Conservation (phyloP, 2,797 vertebrate species). For the Champsocephalus esox region DNA sequence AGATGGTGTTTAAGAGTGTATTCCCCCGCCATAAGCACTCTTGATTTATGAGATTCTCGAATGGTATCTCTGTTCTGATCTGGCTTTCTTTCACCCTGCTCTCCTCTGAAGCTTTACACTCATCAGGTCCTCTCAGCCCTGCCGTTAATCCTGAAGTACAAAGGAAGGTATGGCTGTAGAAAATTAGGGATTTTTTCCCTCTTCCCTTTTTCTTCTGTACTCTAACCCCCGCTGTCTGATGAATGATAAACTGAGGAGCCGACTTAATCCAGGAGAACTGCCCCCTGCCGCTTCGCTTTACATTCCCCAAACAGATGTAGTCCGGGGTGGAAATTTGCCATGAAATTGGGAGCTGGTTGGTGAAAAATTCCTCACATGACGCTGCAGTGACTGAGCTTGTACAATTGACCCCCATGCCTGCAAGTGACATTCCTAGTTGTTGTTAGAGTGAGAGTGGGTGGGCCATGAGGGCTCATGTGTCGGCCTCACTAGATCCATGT, state of each 20-base stretch:
- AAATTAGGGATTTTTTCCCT: slow-evolving; percentile 89
- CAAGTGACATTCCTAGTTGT: slow-evolving; percentile 65
- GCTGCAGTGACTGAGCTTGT: slow-evolving; percentile 67
- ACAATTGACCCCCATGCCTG: slow-evolving; percentile 69
- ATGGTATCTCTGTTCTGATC: slow-evolving; percentile 97
- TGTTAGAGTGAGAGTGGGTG: slow-evolving; percentile 65
- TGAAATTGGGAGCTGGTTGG: slow-evolving; percentile 82
- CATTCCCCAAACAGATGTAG: slow-evolving; percentile 87
- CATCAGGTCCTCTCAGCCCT: slow-evolving; percentile 91
- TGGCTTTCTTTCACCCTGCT: slow-evolving; percentile 91
- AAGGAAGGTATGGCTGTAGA: slow-evolving; percentile 91
- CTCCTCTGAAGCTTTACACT: slow-evolving; percentile 95
- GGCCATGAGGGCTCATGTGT: slow-evolving; percentile 52
- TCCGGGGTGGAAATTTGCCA: slow-evolving; percentile 81
- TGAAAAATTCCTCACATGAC: slow-evolving; percentile 77
- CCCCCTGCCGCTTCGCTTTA: slow-evolving; percentile 89
- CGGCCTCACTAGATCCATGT: slow-evolving; percentile 44
- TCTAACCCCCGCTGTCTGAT: slow-evolving; percentile 89
- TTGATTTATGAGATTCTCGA: slow-evolving; percentile 97
- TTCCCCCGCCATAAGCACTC: slow-evolving; percentile 89
- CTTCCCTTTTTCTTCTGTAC: slow-evolving; percentile 43
- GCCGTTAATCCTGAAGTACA: slow-evolving; percentile 97
- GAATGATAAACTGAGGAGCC: slow-evolving; percentile 91
- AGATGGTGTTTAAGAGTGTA: slow-evolving; percentile 95
- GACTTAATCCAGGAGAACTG: slow-evolving; percentile 93